Base-by-base conservation (phyloP, 2,888 invertebrate genomes). In the Phaonia tiefii region DNA sequence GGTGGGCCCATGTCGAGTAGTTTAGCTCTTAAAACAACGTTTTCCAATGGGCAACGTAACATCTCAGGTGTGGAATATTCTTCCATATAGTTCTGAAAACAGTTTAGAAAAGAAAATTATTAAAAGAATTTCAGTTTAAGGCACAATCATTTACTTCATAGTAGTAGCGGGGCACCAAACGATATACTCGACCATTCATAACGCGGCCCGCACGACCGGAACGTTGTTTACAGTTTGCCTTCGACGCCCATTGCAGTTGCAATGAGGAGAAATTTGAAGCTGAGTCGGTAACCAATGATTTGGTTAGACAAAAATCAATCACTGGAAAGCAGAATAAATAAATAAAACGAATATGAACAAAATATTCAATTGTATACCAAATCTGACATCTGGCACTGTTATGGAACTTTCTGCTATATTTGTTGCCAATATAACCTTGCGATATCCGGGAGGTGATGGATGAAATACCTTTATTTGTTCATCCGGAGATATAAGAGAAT, bases 341-440 rank as follows among this genome's bases (percentile, higher is more conserved):
- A n/a, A 11, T 49, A 66, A 26, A 56, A 3, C 42, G 20, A 65
- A 25, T 51, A 49, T 49, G 44, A 51, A 5, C 39, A 31, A 22
- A 71, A 58, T 13, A 46, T 1, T 20, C 13, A 1, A n/a, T 73
- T 58, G 8, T 8, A 31, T 79, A 86, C 87, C 88, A 91, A 96
- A 97, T 90, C 94, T 95, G 17, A 97, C 94, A 89, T 97, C 97
- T 0, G 96, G 94, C 7, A 98, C 96, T 0, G 98, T 98, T 84
- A 98, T 95, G 65, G 97, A 97, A 89, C 97, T 97, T 91, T 98
- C 98, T 0, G 97, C 97, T 84, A 98, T 97, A 90, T 98, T 98
- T 7, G 98, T 98, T 0, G 97, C 94, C 46, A 98, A 91, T 86
- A 98, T 97, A 63, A 98, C 93, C 90, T 98, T 97, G 79, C 98